These are phyloP conservation scores for Endomychus coccineus DNA, from an alignment of 2,888 invertebrate genomes.

Conservation along the genomic window DNA sequence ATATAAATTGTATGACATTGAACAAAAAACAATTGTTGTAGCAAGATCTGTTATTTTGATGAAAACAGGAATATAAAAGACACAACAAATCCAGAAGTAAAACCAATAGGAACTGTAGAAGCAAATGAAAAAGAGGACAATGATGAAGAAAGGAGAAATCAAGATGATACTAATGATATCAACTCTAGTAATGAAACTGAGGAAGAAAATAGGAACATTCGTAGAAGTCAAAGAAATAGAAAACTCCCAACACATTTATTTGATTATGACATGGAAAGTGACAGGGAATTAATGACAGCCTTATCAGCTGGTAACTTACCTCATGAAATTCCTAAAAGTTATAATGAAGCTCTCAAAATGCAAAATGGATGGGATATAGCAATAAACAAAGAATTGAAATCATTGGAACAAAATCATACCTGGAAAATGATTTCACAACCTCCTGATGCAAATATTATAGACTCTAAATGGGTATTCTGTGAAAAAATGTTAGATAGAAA, in stretches of 20 bases:
- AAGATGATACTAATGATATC: too few species aligned
- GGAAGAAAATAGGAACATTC: background rate
- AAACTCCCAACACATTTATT: conserved; percentile 11
- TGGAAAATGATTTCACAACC: conserved; percentile 20
- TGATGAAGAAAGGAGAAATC: background rate
- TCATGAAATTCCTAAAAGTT: conserved; percentile 18
- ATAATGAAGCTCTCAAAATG: conserved; percentile 13
- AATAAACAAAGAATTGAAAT: conserved; percentile 18
- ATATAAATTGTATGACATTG: conserved; percentile 4
- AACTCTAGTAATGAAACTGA: too few species aligned
- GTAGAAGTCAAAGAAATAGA: background rate
- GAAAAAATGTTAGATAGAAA: conserved; percentile 19
- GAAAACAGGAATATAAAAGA: background rate
- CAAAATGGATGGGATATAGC: conserved; percentile 18
- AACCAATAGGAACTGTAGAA: conserved; percentile 1
- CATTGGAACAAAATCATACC: conserved; percentile 20
- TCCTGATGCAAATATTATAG: conserved; percentile 17
- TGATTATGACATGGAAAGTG: conserved; percentile 14
- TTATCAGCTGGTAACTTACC: conserved; percentile 15
- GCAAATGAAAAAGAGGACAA: conserved; percentile 2
- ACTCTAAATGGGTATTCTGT: conserved; percentile 22
- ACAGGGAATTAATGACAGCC: conserved; percentile 8
- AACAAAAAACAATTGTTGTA: background rate
- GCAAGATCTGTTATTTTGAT: conserved; percentile 4
- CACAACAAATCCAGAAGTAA: background rate